Conservation (phyloP, 2,888 invertebrate species). For the Stenichneumon culpator region DNA sequence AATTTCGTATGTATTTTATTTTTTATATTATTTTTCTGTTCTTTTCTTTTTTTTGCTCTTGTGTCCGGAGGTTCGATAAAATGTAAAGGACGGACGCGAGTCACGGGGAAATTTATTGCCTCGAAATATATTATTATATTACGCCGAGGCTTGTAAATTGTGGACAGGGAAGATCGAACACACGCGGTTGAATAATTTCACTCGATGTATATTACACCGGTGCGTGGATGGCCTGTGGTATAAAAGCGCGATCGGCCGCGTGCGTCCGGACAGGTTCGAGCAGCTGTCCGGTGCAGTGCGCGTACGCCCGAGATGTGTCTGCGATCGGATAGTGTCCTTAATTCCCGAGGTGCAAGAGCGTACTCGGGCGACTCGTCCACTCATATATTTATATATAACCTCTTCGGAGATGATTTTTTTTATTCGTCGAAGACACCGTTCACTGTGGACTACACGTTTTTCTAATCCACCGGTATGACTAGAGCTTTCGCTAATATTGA, state of each 20-base stretch:
- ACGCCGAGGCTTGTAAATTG: constrained; percentile 28
- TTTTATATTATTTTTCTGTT: neutral
- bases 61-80: neutral
- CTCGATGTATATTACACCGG: constrained; percentile 21
- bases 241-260: constrained; percentile 47
- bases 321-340: constrained; percentile 59
- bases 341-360: constrained; percentile 41
- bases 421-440: neutral
- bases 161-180: constrained; percentile 19
- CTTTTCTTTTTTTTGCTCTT: neutral
- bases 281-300: constrained; percentile 40
- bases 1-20: constrained; percentile 25
- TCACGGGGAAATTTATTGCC: constrained; percentile 38
- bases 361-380: constrained; percentile 24
- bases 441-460: neutral
- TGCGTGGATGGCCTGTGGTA: constrained; percentile 1
- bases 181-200: constrained; percentile 45
- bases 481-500: neutral
- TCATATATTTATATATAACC: constrained; percentile 1
- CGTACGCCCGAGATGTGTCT: constrained; percentile 55
- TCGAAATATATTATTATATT: constrained; percentile 46
- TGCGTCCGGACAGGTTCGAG: constrained; percentile 47
- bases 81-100: constrained; percentile 30
- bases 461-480: neutral
- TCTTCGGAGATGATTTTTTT: constrained; percentile 28